Conservation (phyloP, 2,113 vertebrate genomes). For the Eleginops maclovinus region DNA sequence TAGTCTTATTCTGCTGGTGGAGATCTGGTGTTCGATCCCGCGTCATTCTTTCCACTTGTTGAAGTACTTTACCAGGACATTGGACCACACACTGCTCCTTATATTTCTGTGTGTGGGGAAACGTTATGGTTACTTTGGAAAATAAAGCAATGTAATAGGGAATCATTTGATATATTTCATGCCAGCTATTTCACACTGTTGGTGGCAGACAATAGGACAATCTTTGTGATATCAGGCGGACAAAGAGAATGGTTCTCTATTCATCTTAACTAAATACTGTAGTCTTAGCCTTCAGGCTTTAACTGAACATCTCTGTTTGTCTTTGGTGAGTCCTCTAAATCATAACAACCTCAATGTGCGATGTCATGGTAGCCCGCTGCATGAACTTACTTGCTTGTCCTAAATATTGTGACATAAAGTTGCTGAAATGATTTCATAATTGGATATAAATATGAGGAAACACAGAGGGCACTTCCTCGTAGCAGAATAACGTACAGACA, state of each 20-base stretch:
- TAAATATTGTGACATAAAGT: slow-evolving; percentile 51
- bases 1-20: neutral
- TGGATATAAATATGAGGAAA: slow-evolving; percentile 46
- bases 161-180: neutral
- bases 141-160: neutral
- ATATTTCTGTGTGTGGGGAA: neutral
- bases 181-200: neutral
- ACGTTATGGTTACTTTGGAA: neutral
- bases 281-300: neutral
- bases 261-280: slow-evolving; percentile 9
- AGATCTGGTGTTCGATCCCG: neutral
- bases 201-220: neutral
- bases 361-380: neutral
- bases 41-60: neutral
- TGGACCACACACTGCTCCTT: neutral
- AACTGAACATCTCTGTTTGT: slow-evolving; percentile 31
- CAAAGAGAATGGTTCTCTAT: neutral
- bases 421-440: slow-evolving; percentile 55
- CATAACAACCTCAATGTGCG: neutral
- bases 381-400: neutral
- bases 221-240: slow-evolving; percentile 8
- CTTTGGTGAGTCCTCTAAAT: slow-evolving; percentile 15
- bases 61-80: neutral
- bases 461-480: slow-evolving; percentile 52
- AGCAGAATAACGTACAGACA: too few relatives aligned